Conservation (phyloP, 2,888 invertebrate species). For the Ormyrus rosae region DNA sequence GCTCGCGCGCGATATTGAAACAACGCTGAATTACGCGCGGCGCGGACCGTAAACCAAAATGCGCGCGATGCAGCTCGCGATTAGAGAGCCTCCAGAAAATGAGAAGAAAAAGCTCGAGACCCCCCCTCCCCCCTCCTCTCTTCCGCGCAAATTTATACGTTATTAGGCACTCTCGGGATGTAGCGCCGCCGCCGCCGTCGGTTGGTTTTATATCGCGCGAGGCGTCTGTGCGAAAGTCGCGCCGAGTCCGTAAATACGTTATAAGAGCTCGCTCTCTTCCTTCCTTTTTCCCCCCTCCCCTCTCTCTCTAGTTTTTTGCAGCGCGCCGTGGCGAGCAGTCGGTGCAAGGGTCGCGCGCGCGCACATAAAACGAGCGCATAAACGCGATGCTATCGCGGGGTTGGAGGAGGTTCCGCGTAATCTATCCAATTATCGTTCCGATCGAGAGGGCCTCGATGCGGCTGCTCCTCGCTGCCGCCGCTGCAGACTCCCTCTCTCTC, state of each 20-base stretch:
- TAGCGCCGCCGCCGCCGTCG: background rate
- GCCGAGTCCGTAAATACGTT: constrained; percentile 50
- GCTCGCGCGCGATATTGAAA: constrained; percentile 47
- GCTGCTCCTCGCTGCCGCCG: constrained; percentile 41
- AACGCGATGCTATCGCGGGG: constrained; percentile 70
- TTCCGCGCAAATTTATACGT: constrained; percentile 45
- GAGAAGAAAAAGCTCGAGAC: constrained; percentile 24
- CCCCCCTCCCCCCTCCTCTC: background rate
- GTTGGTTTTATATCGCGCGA: constrained; percentile 32
- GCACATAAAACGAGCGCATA: constrained; percentile 69
- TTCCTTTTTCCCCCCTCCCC: background rate
- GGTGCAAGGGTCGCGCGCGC: constrained; percentile 60
- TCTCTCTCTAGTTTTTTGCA: background rate
- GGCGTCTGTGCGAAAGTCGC: constrained; percentile 46
- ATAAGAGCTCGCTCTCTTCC: constrained; percentile 16
- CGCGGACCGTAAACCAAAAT: constrained; percentile 51
- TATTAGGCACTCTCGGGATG: constrained; percentile 37
- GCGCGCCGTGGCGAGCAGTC: constrained; percentile 7
- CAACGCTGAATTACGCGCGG: constrained; percentile 51
- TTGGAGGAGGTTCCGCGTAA: constrained; percentile 73
- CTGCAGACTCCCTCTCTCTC: constrained; percentile 35
- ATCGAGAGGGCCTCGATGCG: constrained; percentile 56
- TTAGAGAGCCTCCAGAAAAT: constrained; percentile 37
- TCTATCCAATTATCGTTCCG: constrained; percentile 75
- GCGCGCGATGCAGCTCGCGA: constrained; percentile 16